Base-by-base conservation (phyloP, 2,113 vertebrate species). In the Istiophorus platypterus region DNA sequence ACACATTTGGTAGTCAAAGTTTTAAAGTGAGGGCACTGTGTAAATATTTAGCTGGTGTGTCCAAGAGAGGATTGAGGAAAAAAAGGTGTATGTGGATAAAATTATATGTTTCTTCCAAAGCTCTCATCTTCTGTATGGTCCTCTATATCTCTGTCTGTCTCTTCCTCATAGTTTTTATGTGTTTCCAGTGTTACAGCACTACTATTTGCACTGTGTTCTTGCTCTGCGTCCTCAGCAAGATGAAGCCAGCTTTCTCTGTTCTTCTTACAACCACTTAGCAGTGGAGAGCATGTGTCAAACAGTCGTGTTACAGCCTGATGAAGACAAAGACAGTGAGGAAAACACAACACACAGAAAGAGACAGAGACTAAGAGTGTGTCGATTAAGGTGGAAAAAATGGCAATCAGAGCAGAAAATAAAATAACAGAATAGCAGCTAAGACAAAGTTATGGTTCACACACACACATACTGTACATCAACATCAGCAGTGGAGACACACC, bases 231-330 rank as follows among this genome's bases (percentile, higher is more conserved):
- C 54, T 96, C 93, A 1, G 95, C 95, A 5, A 97, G 91, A 15
- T 94, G 92, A 88, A 97, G 93, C 97, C 96, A 97, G 69, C 96
- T 96, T 74, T 96, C 95, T 85, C 95, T 93, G 88, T 98, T 98
- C 81, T 92, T 96, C 58, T 93, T 95, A 86, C 97, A 98, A 71
- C 97, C 97, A 5, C 95, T 95, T 69, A 97, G 87, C 81, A 98
- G 87, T 10, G 97, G 97, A 59, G 91, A 93, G 75, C 96, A 97
- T 64, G 93, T 91, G 81, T 95, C 92, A 0, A 96, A 97, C 24
- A 97, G 91, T 0, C 88, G 89, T 0, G 95, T 93, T 84, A 98
- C 84, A 54, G 96, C 96, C 96, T 96, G 94, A 17, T 29, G 18
- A 31, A 27, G 26, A 52, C 39, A 17, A 39, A 45, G 37, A 17